A percentile compares a stretch with the other conserved stretches of the same genome.
These are phyloP conservation scores for Ectemnius cavifrons DNA, from an alignment of 2,888 invertebrate species.

Conservation along the genomic window DNA sequence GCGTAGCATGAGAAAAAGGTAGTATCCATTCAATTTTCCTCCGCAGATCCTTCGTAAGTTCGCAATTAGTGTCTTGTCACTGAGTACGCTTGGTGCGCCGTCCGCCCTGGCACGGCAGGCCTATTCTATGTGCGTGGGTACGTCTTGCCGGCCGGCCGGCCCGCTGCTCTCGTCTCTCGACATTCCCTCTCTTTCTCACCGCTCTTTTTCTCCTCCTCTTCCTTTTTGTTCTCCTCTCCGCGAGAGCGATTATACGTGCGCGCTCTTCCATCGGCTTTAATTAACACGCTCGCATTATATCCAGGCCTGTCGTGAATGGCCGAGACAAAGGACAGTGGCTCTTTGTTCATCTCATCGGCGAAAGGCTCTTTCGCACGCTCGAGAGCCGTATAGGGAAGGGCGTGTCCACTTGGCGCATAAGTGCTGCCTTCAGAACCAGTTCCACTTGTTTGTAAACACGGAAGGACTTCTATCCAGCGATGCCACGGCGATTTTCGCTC, in stretches of 20 bases:
- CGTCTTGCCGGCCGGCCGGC: neutral
- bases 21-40: no score
- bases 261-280: slow-evolving; percentile 53
- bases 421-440: slow-evolving; percentile 60
- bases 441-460: slow-evolving; percentile 65
- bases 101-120: no score
- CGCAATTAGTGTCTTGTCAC: no score
- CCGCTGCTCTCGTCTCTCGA: neutral
- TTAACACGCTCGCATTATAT: slow-evolving; percentile 62
- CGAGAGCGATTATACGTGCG: slow-evolving; percentile 35
- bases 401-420: slow-evolving; percentile 54
- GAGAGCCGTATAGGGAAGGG: slow-evolving; percentile 52
- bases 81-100: no score
- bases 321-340: slow-evolving; percentile 61
- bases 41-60: no score
- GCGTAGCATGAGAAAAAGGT: no score
- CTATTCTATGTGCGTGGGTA: no score
- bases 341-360: slow-evolving; percentile 57
- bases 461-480: slow-evolving; percentile 54
- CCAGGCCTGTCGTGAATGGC: slow-evolving; percentile 50
- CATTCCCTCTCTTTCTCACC: neutral
- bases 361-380: slow-evolving; percentile 60
- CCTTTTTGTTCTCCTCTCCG: neutral
- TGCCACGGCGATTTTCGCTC: slow-evolving; percentile 38
- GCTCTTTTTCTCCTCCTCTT: slow-evolving; percentile 13